Percentiles rank a stretch among this genome's conserved stretches.
Conservation (phyloP, 2,797 vertebrate species). For the Malacoraja senta region DNA sequence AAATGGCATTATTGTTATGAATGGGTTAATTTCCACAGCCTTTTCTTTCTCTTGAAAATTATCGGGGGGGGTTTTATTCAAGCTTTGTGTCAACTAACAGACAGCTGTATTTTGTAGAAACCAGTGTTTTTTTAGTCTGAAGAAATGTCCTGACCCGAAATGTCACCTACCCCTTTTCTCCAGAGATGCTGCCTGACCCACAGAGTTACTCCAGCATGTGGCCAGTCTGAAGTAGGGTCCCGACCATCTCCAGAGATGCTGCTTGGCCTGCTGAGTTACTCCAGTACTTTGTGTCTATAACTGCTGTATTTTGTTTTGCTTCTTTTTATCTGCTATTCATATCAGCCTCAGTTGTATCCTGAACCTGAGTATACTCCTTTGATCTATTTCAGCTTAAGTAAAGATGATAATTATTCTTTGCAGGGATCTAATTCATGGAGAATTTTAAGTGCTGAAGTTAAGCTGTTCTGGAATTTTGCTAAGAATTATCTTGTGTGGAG, state of each 20-base stretch:
- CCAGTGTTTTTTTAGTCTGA: too few species aligned
- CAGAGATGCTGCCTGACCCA: too few species aligned
- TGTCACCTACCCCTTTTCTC: too few species aligned
- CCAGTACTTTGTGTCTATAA: neutral
- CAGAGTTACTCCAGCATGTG: too few species aligned
- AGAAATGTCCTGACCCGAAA: too few species aligned
- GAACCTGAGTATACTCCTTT: neutral
- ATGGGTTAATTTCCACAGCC: neutral
- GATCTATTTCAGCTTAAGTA: neutral
- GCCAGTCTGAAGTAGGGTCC: too few species aligned
- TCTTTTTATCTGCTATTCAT: neutral
- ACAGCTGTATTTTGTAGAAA: too few species aligned
- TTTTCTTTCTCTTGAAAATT: neutral
- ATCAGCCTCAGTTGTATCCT: neutral
- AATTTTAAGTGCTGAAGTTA: conserved; percentile 1
- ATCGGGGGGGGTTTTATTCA: neutral
- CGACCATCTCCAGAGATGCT: too few species aligned
- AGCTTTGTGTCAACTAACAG: too few species aligned
- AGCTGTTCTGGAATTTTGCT: neutral
- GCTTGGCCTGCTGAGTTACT: too few species aligned
- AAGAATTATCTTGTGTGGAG: neutral
- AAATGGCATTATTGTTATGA: neutral
- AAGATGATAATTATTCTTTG: neutral
- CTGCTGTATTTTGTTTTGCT: neutral
- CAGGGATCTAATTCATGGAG: neutral